Conservation (phyloP, 2,888 invertebrate genomes). For the Linnaemya tessellans region DNA sequence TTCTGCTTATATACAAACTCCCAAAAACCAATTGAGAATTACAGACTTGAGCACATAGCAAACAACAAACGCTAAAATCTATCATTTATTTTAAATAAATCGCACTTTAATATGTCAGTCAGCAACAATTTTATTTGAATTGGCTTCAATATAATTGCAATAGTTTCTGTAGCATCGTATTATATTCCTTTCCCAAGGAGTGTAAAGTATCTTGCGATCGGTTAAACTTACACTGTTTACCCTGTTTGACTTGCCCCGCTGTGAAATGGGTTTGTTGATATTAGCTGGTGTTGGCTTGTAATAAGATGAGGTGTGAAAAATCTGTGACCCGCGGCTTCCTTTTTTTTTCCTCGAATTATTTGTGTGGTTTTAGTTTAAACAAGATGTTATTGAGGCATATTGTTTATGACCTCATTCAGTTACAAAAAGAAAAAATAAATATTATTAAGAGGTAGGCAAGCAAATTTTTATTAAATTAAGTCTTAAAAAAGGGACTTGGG, state of each 20-base stretch:
- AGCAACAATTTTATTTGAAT: too few species aligned
- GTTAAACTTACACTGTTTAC: neutral
- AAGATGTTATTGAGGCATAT: slow-evolving; percentile 44
- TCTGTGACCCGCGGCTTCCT: slow-evolving; percentile 34
- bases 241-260: neutral
- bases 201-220: neutral
- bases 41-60: too few species aligned
- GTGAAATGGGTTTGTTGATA: slow-evolving; percentile 42
- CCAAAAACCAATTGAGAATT: too few species aligned
- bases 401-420: slow-evolving; percentile 28
- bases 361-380: slow-evolving; percentile 47
- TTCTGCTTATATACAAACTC: too few species aligned
- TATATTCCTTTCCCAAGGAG: neutral
- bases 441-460: slow-evolving; percentile 9
- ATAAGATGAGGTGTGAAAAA: slow-evolving; percentile 71
- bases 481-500: neutral
- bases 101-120: too few species aligned
- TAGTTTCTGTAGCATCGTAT: too few species aligned
- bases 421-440: slow-evolving; percentile 32
- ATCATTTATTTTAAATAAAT: too few species aligned
- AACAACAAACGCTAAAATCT: too few species aligned
- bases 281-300: slow-evolving; percentile 17
- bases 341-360: slow-evolving; percentile 52
- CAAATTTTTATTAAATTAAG: slow-evolving; percentile 56
- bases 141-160: too few species aligned